Percentiles rank a stretch among this genome's conserved stretches.
These are phyloP conservation scores for Scaptodrosophila lebanonensis DNA, from an alignment of 1,140 invertebrate species.

Conservation along the genomic window DNA sequence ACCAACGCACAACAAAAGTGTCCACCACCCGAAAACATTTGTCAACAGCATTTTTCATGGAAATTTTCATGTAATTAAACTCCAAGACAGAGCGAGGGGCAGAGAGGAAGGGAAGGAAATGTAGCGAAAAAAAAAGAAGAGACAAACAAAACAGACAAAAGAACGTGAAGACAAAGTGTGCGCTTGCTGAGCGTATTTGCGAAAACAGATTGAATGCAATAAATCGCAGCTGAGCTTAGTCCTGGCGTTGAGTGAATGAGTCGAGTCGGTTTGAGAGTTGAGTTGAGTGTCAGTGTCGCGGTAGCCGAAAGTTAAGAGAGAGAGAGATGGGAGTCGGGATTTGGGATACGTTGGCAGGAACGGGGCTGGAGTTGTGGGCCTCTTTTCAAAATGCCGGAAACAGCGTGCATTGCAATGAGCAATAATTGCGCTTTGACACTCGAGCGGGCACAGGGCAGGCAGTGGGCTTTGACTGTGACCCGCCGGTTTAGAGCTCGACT, in stretches of 20 bases:
- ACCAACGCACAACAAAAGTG: too few species aligned
- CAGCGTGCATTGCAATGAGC: slow-evolving; percentile 37
- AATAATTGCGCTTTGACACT: slow-evolving; percentile 65
- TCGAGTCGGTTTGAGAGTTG: neutral
- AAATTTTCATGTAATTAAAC: slow-evolving; percentile 26
- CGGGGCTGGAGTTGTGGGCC: too few species aligned
- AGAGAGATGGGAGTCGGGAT: too few species aligned
- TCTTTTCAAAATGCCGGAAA: too few species aligned
- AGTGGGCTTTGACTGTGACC: neutral
- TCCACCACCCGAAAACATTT: slow-evolving; percentile 27
- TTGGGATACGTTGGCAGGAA: too few species aligned
- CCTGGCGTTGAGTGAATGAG: neutral
- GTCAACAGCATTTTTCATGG: slow-evolving; percentile 2
- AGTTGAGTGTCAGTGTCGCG: slow-evolving; percentile 11
- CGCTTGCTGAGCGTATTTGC: slow-evolving; percentile 6
- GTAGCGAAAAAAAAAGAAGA: neutral
- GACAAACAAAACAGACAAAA: too few species aligned
- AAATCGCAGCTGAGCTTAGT: slow-evolving; percentile 41
- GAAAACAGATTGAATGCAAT: slow-evolving; percentile 51
- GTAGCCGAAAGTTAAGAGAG: too few species aligned
- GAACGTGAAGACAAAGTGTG: neutral
- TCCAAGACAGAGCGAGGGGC: neutral
- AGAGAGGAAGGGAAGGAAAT: neutral
- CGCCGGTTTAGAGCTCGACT: slow-evolving; percentile 30
- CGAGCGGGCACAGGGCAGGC: slow-evolving; percentile 5